Evolutionary conservation across 2,888 invertebrate genomes (phyloP), one percentile per base, ranked within the genome.

Genomic region (Coelopa pilipes): DNA sequence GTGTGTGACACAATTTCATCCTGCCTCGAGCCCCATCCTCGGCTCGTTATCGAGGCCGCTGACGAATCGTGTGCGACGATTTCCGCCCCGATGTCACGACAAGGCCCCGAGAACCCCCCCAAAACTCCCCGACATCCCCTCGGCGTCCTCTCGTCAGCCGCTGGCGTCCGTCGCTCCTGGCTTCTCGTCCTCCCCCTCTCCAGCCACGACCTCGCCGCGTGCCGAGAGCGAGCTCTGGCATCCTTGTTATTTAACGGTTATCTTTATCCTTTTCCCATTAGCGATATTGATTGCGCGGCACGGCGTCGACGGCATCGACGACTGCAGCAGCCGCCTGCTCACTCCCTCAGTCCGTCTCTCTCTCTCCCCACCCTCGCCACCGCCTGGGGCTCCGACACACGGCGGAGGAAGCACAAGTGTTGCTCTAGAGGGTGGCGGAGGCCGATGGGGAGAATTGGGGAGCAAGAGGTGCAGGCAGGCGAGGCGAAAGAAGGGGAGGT

Each of bases 181-280:
- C 19, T 3, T 15, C 1, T 24, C 45, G 10, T 46, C 46, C 19
- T 17, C 13, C 47, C 19, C 19, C 19, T 46, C 47, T 1, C 45
- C 46, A 62, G 5, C n/a, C 53, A 3, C 49, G 11, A 19, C 12
- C 19, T 21, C 19, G 12, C 9, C 9, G 7, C 21, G 57, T 57
- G 21, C 17, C 57, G 57, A 15, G 57, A 19, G 10, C 57, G 45
- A 34, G 45, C 34, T 34, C 62, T 62, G 62, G 45, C 50, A 50
- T 66, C 66, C 15, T 12, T 66, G 15, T 34, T 53, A 45, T 34
- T n/a, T n/a, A 62, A 55, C 53, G 9, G 34, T 78, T 75, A 76
- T 76, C 74, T 75, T 75, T 75, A 76, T 76, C 70, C 76, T 76
- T 76, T 76, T 76, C 69, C 76, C 77, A 77, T 77, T 78, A 78